Conservation (phyloP, 2,888 invertebrate species). For the Spatulosminthurus flaviceps region DNA sequence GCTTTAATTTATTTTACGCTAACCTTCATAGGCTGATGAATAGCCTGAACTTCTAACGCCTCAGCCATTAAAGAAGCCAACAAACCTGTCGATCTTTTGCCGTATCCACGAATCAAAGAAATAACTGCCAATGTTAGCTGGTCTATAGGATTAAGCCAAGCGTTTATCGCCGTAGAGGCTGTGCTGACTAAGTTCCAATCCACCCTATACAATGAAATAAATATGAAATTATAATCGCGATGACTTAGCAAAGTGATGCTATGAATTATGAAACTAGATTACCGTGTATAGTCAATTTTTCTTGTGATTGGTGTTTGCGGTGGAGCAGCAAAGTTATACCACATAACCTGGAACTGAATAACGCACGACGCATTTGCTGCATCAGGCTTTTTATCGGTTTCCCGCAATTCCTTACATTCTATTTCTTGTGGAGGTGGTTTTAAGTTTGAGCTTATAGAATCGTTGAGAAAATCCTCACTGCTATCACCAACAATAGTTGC, state of each 20-base stretch:
- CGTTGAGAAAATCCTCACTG: conserved; percentile 66
- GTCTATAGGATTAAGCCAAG: conserved; percentile 97
- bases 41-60: conserved; percentile 85
- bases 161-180: conserved; percentile 94
- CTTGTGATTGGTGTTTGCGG: conserved; percentile 92
- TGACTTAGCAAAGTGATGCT: too few species aligned
- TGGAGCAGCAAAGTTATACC: conserved; percentile 98
- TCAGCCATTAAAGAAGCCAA: conserved; percentile 96
- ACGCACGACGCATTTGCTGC: conserved; percentile 75
- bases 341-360: conserved; percentile 87
- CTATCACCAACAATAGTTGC: conserved; percentile 49
- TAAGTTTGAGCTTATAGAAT: neutral
- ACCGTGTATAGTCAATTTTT: conserved; percentile 93
- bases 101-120: conserved; percentile 81
- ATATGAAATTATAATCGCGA: too few species aligned
- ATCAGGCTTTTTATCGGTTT: conserved; percentile 67
- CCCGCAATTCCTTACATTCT: conserved; percentile 56
- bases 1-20: neutral
- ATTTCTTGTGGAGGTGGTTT: conserved; percentile 65
- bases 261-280: neutral
- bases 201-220: conserved; percentile 71
- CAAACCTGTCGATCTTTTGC: conserved; percentile 82
- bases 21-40: conserved; percentile 82
- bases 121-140: conserved; percentile 85
- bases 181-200: conserved; percentile 97